Evolutionary conservation across 2,113 vertebrate genomes (phyloP).

Genomic region (Zootoca vivipara): DNA sequence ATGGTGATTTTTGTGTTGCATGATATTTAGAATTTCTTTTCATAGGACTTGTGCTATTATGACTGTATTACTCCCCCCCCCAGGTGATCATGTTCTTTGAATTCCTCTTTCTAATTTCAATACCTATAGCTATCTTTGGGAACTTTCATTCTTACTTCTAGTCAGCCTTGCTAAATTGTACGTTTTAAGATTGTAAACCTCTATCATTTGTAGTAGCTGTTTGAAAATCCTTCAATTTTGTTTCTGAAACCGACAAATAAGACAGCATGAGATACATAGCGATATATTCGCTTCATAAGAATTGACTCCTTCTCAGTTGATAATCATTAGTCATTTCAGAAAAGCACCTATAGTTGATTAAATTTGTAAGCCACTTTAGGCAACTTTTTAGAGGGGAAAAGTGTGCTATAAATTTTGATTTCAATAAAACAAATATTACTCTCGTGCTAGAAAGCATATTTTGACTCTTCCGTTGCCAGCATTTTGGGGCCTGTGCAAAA

Average conservation of each 20-base stretch:
- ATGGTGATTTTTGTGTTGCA: not conserved
- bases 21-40: not conserved
- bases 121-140: not conserved
- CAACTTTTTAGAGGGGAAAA: too few species aligned
- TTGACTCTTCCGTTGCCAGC: not conserved
- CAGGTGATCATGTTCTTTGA: not conserved
- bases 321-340: not conserved
- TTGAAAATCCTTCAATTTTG: not conserved
- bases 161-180: not conserved
- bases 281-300: not conserved
- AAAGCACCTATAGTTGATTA: not conserved
- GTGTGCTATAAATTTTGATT: too few species aligned
- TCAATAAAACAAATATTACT: not conserved
- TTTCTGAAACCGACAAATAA: not conserved
- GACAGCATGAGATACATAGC: not conserved
- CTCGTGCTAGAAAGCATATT: not conserved
- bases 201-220: not conserved
- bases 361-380: too few species aligned
- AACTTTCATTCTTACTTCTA: not conserved
- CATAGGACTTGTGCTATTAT: not conserved
- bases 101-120: not conserved
- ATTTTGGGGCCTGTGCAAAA: too few species aligned
- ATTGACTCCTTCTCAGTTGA: not conserved
- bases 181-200: not conserved
- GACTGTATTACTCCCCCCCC: not conserved